Base-by-base conservation (phyloP, 2,888 invertebrate genomes). In the Lasioglossum vierecki region DNA sequence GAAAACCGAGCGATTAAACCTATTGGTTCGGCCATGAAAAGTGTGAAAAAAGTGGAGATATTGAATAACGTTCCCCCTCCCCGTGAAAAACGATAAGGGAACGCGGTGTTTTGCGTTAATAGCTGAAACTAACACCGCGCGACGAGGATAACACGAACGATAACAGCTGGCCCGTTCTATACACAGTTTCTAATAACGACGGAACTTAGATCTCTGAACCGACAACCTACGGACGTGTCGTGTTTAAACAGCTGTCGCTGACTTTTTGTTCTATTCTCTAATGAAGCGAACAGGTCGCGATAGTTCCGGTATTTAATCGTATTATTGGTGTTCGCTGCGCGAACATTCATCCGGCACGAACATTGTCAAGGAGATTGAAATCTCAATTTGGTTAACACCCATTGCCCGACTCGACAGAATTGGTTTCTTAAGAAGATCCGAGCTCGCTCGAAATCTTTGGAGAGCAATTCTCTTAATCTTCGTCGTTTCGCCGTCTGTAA, bases 191-290 rank as follows among this genome's bases (percentile, higher is more conserved):
- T 63, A 74, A 39, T 83, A 44, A 83, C 76, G 68, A 39, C 73
- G 66, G 30, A 70, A 76, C 76, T 79, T 79, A 82, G 66, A 77
- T 82, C 85, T 82, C 79, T 73, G 22, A 35, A 63, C 22, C 63
- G 41, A 46, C 66, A 70, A n/a, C 26, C 73, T 74, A 76, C 79
- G 53, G 73, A 72, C 80, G 79, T 68, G 79, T 41, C 77, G 60
- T 87, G 87, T 87, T 88, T 88, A 87, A 89, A 89, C 87, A 89
- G 87, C 84, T 88, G 87, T 73, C 76, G 46, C 70, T 57, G 80
- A 87, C 79, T 88, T 88, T 89, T 87, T 81, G 60, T 89, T 84
- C 53, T 53, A 60, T 73, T 72, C 35, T 35, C 80, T 76, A 80
- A 81, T 87, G 71, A 76, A 84, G 78, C 73, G 83, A 82, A 83